These are phyloP conservation scores for Apamea anceps DNA, from an alignment of 2,888 invertebrate genomes.

Conservation along the genomic window DNA sequence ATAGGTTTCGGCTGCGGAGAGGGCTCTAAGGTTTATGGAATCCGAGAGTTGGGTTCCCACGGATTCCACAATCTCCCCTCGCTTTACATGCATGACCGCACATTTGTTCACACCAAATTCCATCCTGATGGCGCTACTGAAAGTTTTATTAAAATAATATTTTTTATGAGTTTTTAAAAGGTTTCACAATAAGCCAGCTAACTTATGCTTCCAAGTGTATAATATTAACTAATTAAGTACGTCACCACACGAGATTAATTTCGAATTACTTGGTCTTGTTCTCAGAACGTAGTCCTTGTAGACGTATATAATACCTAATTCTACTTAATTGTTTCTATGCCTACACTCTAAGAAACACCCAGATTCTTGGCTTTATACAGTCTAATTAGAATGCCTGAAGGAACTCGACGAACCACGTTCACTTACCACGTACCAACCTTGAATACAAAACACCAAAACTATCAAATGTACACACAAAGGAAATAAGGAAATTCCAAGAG, in stretches of 20 bases:
- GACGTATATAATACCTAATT: background rate
- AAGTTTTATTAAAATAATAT: background rate
- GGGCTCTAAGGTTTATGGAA: no score
- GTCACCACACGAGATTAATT: background rate
- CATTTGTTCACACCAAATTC: no score
- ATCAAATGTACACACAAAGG: slow-evolving; percentile 41
- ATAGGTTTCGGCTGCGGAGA: no score
- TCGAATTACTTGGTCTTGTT: slow-evolving; percentile 10
- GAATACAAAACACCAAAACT: slow-evolving; percentile 48
- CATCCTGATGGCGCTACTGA: no score
- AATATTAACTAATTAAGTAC: no score
- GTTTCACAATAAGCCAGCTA: background rate
- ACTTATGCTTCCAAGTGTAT: background rate
- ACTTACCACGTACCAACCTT: slow-evolving; percentile 9
- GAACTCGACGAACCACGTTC: slow-evolving; percentile 2
- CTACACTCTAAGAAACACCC: background rate
- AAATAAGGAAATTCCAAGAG: slow-evolving; percentile 31
- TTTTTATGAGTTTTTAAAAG: background rate
- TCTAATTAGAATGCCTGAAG: slow-evolving; percentile 22
- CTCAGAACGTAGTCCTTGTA: background rate
- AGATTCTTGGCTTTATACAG: background rate
- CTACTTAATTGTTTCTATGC: slow-evolving; percentile 2
- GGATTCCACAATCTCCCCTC: no score
- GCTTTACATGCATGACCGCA: no score
- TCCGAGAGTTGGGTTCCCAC: no score